phyloP scores from a whole-genome alignment of 2,797 vertebrate species.

The Acropternis orthonyx region DNA sequence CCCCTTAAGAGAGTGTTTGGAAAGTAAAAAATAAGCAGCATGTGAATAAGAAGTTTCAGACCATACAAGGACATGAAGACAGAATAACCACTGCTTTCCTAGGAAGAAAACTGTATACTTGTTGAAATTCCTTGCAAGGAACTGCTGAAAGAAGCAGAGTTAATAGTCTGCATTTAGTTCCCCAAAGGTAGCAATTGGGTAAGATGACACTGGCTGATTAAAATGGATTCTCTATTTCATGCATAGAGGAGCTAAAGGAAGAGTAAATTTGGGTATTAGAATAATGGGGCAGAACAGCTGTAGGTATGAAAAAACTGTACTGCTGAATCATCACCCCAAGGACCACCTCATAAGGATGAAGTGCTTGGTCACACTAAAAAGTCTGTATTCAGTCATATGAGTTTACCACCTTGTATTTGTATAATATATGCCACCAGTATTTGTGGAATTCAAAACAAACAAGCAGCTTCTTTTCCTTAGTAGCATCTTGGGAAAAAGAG shows the following conservation, averaged over 20 bases:
- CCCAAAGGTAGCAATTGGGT: background rate
- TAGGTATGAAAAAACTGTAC: background rate
- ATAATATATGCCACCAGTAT: background rate
- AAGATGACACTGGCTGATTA: background rate
- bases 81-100: background rate
- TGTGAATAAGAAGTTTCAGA: background rate
- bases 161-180: background rate
- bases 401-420: background rate
- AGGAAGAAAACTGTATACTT: background rate
- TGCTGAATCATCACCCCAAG: background rate
- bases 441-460: background rate
- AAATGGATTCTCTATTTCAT: background rate
- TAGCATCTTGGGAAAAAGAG: background rate
- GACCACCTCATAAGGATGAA: background rate
- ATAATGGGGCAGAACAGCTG: background rate
- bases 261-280: background rate
- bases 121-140: background rate
- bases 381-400: fast-evolving
- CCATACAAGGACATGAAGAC: fast-evolving
- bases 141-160: background rate
- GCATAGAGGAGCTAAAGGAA: background rate
- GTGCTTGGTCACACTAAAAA: background rate
- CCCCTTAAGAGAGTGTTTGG: background rate
- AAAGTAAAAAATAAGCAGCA: background rate
- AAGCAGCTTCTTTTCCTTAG: background rate